Evolutionary conservation across 2,113 vertebrate genomes (phyloP).

Genomic region (Catharus minimus): DNA sequence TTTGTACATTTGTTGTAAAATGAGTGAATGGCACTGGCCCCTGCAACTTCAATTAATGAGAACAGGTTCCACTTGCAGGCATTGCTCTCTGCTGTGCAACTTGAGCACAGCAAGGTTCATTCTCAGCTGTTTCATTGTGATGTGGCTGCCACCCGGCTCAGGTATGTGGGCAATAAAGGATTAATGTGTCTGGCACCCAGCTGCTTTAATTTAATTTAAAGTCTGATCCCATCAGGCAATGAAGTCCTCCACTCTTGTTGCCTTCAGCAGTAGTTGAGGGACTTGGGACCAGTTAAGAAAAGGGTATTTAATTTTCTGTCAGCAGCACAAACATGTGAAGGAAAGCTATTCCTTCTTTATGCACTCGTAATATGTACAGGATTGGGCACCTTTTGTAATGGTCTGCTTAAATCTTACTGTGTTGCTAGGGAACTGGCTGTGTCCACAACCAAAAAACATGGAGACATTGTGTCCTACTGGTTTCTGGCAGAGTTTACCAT

Average conservation of each 20-base stretch:
- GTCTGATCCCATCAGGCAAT: neutral
- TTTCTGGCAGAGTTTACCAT: constrained; percentile 9
- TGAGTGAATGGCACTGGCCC: neutral
- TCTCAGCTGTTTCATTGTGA: neutral
- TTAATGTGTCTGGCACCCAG: neutral
- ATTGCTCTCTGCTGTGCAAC: neutral
- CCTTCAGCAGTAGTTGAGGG: neutral
- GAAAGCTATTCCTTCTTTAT: neutral
- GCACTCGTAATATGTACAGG: neutral
- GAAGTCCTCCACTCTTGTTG: neutral
- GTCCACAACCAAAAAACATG: neutral
- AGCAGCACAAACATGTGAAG: rapidly evolving
- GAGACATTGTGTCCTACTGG: neutral
- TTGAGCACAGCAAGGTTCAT: neutral
- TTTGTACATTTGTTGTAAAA: neutral
- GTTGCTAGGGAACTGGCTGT: neutral
- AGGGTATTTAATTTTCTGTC: neutral
- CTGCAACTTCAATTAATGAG: neutral
- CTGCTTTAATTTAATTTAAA: neutral
- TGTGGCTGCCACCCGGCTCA: neutral
- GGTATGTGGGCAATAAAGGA: neutral
- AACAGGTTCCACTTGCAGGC: neutral
- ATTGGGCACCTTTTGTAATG: constrained; percentile 24
- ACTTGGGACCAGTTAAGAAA: neutral
- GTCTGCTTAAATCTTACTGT: neutral